Base-by-base conservation (phyloP, 2,888 invertebrate genomes). In the Podotricha telesiphe region DNA sequence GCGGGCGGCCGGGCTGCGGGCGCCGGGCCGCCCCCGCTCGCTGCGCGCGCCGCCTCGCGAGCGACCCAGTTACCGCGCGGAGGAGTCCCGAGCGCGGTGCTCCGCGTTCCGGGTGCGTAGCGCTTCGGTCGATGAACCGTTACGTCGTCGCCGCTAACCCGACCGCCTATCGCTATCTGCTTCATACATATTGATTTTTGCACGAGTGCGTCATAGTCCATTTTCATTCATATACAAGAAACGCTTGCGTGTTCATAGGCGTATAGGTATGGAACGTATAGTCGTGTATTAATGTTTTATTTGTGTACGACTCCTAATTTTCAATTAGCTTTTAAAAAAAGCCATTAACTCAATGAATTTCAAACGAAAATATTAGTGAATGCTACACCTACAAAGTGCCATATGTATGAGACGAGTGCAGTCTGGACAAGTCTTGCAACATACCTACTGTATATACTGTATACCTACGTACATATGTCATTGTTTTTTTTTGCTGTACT, bases 1-100 rank as follows among this genome's bases (percentile, higher is more conserved):
- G 86, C 79, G 82, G 83, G 76, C 82, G 69, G 74, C 77, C 75
- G 77, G 78, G 76, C 74, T 76, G 77, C 72, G 68, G 70, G 69
- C 73, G 72, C 74, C 69, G 73, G 73, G 74, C 77, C 74, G 71
- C 68, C 67, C 69, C 53, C 62, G 69, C 56, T 51, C 66, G 69
- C 64, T 72, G 63, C 68, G 50, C 56, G 64, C 71, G 70, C 65
- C 69, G 77, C 75, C 77, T 71, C 75, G 74, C 77, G 64, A 69
- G 72, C 69, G 66, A 66, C 71, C 71, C 68, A 68, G 68, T 65
- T 68, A 51, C 65, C 65, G 71, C 69, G 64, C 71, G 68, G 71
- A 47, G 53, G 59, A 34, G 50, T 42, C 61, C 70, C 71, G 73
- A 73, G 67, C 70, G 62, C 66, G 17, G 66, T 28, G 58, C 48